Evolutionary conservation across 2,113 vertebrate species (phyloP), one percentile per base, ranked within the genome.

Genomic region (Mionectes macconnelli): DNA sequence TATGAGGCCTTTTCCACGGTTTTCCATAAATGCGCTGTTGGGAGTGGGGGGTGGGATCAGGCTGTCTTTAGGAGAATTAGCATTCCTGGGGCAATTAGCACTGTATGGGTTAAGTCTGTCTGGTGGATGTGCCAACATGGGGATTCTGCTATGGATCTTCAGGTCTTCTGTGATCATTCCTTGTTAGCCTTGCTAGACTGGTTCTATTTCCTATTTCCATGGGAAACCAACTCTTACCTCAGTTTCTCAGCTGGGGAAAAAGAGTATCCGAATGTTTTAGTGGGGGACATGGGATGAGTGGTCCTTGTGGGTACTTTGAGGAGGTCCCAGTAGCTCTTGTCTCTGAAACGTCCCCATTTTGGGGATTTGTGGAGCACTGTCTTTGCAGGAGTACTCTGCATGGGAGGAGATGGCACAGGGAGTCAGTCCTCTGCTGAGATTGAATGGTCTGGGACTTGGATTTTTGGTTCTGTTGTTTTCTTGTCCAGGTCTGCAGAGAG

Each of bases 51-150:
- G 21, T 62, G 68, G 27, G 31, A 35, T 84, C 18, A 25, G 52
- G 62, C 35, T 57, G 21, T 27, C 35, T 57, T 24, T 24, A 47
- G 0, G 14, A 30, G 24, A 64, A 35, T 62, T 49, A 22, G 23
- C 12, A 2, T 84, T 62, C 12, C 18, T 81, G 44, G 35, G 27
- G 17, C 39, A 75, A 12, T 67, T 64, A 60, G 35, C 6, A 7
- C 30, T 60, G 17, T 23, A 9, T 27, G n/a, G 37, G 28, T 70
- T 63, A 14, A n/a, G 62, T 72, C 8, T 67, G 0, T 39, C n/a
- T 76, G 56, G 39, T 2, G 2, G 42, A 18, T 70, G 2, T 39
- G 62, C 47, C 44, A 50, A 30, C 0, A 0, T 37, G 50, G 14
- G 6, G 63, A 56, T 78, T 42, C 60, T 84, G n/a, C 76, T n/a